These are phyloP conservation scores for Limnephilus rhombicus DNA, from an alignment of 2,888 invertebrate species.

Conservation along the genomic window DNA sequence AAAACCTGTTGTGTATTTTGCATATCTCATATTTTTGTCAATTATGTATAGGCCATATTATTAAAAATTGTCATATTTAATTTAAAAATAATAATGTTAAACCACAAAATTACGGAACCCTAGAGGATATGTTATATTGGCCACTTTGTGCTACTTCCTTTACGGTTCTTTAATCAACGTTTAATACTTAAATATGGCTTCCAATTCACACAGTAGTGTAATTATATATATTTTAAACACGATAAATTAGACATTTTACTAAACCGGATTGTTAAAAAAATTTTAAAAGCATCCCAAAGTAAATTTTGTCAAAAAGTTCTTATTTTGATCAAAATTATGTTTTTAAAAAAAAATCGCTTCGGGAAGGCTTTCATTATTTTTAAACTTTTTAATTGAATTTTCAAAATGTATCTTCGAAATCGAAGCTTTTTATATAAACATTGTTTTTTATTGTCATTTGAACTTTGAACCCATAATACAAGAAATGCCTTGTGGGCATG, in stretches of 20 bases:
- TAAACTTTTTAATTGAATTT: not conserved
- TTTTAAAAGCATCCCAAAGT: not conserved
- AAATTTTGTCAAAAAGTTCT: not conserved
- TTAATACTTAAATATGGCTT: conserved; percentile 19
- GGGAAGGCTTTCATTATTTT: not conserved
- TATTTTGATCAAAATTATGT: not conserved
- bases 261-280: not conserved
- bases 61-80: not conserved
- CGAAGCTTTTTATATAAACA: not conserved
- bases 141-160: not conserved
- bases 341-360: not conserved
- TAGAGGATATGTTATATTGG: not conserved
- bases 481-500: too few species aligned
- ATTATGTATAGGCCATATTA: conserved; percentile 21
- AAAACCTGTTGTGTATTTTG: conserved; percentile 17
- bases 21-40: conserved; percentile 39
- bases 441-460: not conserved
- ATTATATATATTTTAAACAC: not conserved
- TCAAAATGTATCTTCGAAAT: too few species aligned
- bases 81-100: not conserved
- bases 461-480: not conserved
- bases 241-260: not conserved
- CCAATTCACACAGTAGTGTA: not conserved
- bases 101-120: not conserved
- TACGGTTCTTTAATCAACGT: not conserved